Evolutionary conservation across 2,113 vertebrate genomes (phyloP).

Genomic region (Calidris pygmaea): DNA sequence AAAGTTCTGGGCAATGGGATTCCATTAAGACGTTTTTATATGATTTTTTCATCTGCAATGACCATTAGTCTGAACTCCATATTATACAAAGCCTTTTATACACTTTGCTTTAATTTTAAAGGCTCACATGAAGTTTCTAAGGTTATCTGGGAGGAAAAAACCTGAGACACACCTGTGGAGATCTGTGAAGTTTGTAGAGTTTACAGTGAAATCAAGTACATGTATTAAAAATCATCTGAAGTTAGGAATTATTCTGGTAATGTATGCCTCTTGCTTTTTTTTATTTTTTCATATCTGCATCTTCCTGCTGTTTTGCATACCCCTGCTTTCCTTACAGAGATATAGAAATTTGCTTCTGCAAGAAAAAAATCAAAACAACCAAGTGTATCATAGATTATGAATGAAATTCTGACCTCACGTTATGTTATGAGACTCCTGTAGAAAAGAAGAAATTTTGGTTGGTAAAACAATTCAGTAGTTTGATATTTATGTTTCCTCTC

Average conservation of each 20-base stretch:
- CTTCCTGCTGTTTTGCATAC: neutral
- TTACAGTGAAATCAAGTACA: neutral
- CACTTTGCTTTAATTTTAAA: neutral
- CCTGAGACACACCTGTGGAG: neutral
- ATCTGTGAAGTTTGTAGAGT: neutral
- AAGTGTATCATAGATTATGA: neutral
- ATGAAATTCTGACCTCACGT: neutral
- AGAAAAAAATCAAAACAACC: neutral
- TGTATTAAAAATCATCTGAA: neutral
- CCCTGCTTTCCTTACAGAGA: neutral
- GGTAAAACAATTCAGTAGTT: neutral
- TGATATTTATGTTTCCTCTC: neutral
- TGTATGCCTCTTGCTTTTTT: neutral
- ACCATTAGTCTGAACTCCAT: neutral
- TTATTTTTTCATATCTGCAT: neutral
- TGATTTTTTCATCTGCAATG: neutral
- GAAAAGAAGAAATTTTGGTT: neutral
- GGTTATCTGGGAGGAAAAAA: neutral
- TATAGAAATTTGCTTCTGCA: neutral
- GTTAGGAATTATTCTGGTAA: neutral
- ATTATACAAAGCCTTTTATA: neutral
- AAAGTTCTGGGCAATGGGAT: neutral
- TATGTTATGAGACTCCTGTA: neutral
- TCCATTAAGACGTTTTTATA: neutral
- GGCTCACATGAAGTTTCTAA: neutral